Evolutionary conservation across 2,797 vertebrate genomes (phyloP).

Genomic region (Protonibea diacanthus): DNA sequence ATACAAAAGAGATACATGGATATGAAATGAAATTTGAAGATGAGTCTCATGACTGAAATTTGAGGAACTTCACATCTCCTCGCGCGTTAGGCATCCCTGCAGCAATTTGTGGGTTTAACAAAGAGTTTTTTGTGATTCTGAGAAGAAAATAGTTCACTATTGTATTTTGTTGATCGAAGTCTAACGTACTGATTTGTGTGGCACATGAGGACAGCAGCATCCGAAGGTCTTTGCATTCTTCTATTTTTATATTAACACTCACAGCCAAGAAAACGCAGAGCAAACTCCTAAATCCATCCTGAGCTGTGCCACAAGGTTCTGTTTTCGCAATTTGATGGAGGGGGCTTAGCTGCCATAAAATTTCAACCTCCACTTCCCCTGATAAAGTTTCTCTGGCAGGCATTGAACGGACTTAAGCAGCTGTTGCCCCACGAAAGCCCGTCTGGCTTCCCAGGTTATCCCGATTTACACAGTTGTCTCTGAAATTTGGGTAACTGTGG

Average conservation of each 20-base stretch:
- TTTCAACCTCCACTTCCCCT: slow-evolving; percentile 73
- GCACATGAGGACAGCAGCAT: slow-evolving; percentile 54
- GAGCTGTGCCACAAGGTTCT: slow-evolving; percentile 74
- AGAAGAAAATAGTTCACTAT: neutral
- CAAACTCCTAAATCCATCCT: slow-evolving; percentile 67
- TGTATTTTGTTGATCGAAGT: neutral
- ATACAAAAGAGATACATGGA: slow-evolving; percentile 38
- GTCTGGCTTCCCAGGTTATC: slow-evolving; percentile 70
- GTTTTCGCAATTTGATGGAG: slow-evolving; percentile 73
- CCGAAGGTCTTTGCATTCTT: slow-evolving; percentile 54
- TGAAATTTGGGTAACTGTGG: slow-evolving; percentile 62
- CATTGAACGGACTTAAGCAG: slow-evolving; percentile 66
- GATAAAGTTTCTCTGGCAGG: slow-evolving; percentile 69
- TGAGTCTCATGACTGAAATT: neutral
- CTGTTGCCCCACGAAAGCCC: slow-evolving; percentile 70
- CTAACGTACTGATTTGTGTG: slow-evolving; percentile 13
- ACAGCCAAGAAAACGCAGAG: slow-evolving; percentile 54
- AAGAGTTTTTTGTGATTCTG: neutral
- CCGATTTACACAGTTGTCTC: slow-evolving; percentile 76
- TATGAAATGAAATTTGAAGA: neutral
- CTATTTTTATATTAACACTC: slow-evolving; percentile 62
- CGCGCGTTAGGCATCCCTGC: neutral
- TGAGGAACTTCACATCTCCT: neutral
- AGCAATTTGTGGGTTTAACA: neutral
- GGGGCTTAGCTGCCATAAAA: slow-evolving; percentile 72